phyloP scores from a whole-genome alignment of 2,888 invertebrate species.

The Apotomis betuletana region DNA sequence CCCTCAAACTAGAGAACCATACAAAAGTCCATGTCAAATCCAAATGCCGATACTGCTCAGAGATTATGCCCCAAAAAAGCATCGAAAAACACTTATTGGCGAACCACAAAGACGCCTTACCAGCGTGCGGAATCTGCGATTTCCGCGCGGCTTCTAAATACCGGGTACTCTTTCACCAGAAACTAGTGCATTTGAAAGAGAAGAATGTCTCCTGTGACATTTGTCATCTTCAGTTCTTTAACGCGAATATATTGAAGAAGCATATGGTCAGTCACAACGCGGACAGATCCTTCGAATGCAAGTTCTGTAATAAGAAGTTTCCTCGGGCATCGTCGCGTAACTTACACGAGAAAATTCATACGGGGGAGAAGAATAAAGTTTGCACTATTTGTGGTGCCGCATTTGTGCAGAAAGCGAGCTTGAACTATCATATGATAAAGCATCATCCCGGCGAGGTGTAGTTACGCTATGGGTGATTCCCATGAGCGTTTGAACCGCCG shows the following conservation, averaged over 20 bases:
- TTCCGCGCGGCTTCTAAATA: neutral
- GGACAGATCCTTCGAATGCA: constrained; percentile 51
- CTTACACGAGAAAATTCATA: constrained; percentile 71
- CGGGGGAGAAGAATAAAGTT: constrained; percentile 67
- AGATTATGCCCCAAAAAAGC: neutral
- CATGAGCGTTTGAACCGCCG: no score
- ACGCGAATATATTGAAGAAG: constrained; percentile 4
- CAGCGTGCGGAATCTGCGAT: neutral
- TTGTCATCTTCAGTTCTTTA: constrained; percentile 8
- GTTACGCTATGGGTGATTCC: no score
- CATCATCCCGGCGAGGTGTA: constrained; percentile 70
- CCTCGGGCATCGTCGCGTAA: constrained; percentile 51
- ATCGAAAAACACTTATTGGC: neutral
- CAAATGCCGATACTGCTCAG: constrained; percentile 12
- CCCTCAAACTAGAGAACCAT: neutral
- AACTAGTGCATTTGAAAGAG: constrained; percentile 13
- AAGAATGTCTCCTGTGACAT: constrained; percentile 11
- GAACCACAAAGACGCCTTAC: neutral
- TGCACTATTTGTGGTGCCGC: constrained; percentile 69
- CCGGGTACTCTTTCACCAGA: neutral
- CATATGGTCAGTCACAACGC: constrained; percentile 48
- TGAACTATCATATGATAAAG: constrained; percentile 75
- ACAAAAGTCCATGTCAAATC: neutral
- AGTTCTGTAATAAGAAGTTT: constrained; percentile 55
- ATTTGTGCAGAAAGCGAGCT: constrained; percentile 75